Evolutionary conservation across 2,797 vertebrate species (phyloP), one percentile per base, ranked within the genome.

Genomic region (Crax fasciolata): DNA sequence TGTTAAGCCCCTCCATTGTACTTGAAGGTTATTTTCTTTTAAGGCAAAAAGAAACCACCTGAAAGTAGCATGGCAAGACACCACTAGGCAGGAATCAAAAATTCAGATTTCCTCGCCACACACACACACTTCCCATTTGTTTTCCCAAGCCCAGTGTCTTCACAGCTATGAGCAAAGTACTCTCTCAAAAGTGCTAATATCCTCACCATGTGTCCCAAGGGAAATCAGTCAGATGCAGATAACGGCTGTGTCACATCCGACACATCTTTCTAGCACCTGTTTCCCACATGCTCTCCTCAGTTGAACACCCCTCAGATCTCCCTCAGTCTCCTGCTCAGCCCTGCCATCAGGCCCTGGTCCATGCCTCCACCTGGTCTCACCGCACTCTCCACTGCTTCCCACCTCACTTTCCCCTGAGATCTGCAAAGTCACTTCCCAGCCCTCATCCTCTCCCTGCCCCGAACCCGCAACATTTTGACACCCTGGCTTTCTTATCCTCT

Each of bases 81-180:
- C 75, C n/a, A 13, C 18, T 27, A 76, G 57, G 58, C 57, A 76
- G 49, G 79, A 35, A 74, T 79, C 63, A 83, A 81, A 92, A 94
- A 81, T 82, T 89, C 44, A 18, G 19, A 49, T 84, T 91, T 94
- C 70, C 76, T 93, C 39, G 46, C 41, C 62, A 39, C 65, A 77
- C 38, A 30, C n/a, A 52, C 28, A 27, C 54, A 51, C 43, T 92
- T 93, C 87, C 71, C 94, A 76, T 95, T 93, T 93, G 91, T 91
- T 96, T 94, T 95, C 80, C 61, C n/a, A 84, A 77, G 38, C 49
- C 28, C 44, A 16, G 1, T 65, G 65, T 76, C 91, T 94, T 97
- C 94, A 87, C 89, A 93, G 83, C 61, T 93, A 81, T 32, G 19
- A 88, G 76, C 25, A 81, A 92, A 94, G 27, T 77, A 88, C 82